phyloP scores from a whole-genome alignment of 2,888 invertebrate species.

The Euzophera pinguis region DNA sequence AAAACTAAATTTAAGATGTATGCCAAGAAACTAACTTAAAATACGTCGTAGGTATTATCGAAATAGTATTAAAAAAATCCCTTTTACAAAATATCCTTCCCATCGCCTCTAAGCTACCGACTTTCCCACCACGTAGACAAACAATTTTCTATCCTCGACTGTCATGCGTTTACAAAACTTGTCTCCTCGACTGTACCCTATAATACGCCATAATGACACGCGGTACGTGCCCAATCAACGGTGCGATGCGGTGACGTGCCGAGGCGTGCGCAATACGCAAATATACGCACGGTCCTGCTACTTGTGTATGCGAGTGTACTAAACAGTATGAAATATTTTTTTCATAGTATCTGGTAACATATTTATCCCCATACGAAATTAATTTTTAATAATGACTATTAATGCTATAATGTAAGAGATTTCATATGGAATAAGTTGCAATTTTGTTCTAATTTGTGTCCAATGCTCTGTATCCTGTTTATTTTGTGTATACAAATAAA shows the following conservation, averaged over 20 bases:
- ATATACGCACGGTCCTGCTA: constrained; percentile 28
- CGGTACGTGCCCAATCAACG: constrained; percentile 64
- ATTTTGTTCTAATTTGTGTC: too few species aligned
- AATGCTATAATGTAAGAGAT: too few species aligned
- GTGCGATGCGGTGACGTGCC: constrained; percentile 32
- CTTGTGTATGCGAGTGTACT: constrained; percentile 17
- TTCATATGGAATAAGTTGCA: too few species aligned
- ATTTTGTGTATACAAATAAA: too few species aligned
- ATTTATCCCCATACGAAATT: too few species aligned
- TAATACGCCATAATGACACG: constrained; percentile 38
- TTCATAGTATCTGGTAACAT: too few species aligned
- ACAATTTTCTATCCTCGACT: not conserved
- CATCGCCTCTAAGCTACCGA: not conserved
- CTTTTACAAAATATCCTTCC: not conserved
- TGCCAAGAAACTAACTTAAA: not conserved
- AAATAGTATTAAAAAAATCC: not conserved
- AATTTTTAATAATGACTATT: too few species aligned
- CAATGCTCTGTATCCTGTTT: too few species aligned
- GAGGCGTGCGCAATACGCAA: constrained; percentile 44
- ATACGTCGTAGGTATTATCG: too few species aligned
- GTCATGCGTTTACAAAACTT: constrained; percentile 16
- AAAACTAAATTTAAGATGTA: too few species aligned
- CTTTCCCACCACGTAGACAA: not conserved
- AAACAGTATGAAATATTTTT: not conserved
- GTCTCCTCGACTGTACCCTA: constrained; percentile 17